Base-by-base conservation (phyloP, 2,888 invertebrate genomes). In the Hypolimnas misippus region DNA sequence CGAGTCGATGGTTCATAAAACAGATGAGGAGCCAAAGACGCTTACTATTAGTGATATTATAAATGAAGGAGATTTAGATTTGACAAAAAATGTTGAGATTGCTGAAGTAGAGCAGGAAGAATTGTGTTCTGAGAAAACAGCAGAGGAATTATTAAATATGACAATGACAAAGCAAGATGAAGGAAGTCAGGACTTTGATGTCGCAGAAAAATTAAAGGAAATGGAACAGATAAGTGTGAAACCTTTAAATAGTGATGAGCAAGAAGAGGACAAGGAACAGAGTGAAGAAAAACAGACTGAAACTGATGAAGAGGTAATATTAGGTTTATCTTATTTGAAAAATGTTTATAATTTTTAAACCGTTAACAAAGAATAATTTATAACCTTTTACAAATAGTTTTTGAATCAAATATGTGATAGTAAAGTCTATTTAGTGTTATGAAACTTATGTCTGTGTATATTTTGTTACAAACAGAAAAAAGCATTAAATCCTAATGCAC, bases 161-260 rank as follows among this genome's bases (percentile, higher is more conserved):
- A 87, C 89, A 72, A 80, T 89, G n/a, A 87, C 89, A 72, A 82
- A 86, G 66, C 90, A 90, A 51, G 89, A 89, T 29, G 73, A 70
- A 33, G 83, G 74, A 50, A 89, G 86, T 70, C 84, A 89, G 61
- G 94, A 94, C 71, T 93, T 92, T 77, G 93, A 94, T 75, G 93
- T 94, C 46, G 92, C 93, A 55, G 94, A 94, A 69, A 94, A 94
- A 76, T 78, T 94, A 51, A 93, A 94, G 76, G 94, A 94, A 81
- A 94, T 94, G 93, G 94, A 93, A 14, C 92, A 92, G 73, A 90
- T 92, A 38, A 92, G 91, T 82, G 89, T 88, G 4, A 91, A 89
- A 67, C 83, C 92, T 14, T 76, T 89, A 2, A 78, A 77, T 58
- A 85, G 17, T 31, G 66, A 85, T 57, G 82, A 82, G 19, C 86